phyloP scores from a whole-genome alignment of 2,797 vertebrate genomes.

The Sebastes steindachneri region DNA sequence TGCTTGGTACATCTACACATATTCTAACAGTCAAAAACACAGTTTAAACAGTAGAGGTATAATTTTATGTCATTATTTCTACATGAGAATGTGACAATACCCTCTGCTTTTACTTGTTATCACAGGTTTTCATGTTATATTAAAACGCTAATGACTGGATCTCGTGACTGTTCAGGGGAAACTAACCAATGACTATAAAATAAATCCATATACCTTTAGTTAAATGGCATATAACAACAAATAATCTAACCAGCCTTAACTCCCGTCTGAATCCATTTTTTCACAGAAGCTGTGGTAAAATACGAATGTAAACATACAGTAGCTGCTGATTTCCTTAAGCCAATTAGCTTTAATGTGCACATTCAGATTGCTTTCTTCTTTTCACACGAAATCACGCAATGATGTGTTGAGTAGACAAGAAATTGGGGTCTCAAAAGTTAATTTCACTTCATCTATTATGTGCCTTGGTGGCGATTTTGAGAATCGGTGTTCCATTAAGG shows the following conservation, averaged over 20 bases:
- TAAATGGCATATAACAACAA: background rate
- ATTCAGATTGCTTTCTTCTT: background rate
- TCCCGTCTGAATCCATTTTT: background rate
- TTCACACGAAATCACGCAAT: background rate
- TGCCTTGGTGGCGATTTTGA: background rate
- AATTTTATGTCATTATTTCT: background rate
- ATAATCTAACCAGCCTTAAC: background rate
- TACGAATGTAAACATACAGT: background rate
- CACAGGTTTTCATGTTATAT: background rate
- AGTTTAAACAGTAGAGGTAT: background rate
- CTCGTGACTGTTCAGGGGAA: background rate
- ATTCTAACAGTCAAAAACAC: background rate
- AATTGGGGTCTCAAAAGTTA: constrained; percentile 1
- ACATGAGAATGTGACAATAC: background rate
- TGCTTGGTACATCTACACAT: background rate
- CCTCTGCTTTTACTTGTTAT: background rate
- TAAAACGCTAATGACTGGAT: background rate
- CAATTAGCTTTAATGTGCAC: background rate
- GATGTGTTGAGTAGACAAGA: background rate
- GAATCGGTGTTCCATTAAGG: background rate
- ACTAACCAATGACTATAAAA: background rate
- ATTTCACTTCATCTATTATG: background rate
- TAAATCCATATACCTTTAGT: background rate
- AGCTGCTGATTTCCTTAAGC: background rate
- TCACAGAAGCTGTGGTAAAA: background rate